Percentiles rank a stretch among this genome's conserved stretches.
phyloP scores from a whole-genome alignment of 2,113 vertebrate species.

The Apodemus speciosus region DNA sequence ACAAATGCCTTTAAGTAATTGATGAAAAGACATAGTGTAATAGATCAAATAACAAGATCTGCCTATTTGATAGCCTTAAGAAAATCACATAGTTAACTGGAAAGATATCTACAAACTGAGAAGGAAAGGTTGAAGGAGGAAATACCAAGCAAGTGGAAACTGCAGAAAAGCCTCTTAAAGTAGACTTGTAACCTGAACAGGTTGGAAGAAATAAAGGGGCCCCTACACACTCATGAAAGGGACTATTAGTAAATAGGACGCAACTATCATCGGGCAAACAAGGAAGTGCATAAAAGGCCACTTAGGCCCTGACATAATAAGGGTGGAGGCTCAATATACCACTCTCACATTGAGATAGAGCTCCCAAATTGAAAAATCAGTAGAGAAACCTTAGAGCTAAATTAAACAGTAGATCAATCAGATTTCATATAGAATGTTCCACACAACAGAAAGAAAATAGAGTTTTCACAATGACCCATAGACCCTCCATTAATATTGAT shows the following conservation, averaged over 20 bases:
- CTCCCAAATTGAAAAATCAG: background rate
- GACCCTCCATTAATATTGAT: background rate
- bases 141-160: background rate
- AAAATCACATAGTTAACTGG: background rate
- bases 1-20: background rate
- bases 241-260: background rate
- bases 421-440: background rate
- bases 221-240: background rate
- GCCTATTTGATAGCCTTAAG: background rate
- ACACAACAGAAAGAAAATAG: background rate
- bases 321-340: background rate
- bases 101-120: background rate
- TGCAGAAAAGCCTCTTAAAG: background rate
- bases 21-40: background rate
- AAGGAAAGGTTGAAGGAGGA: background rate
- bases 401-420: background rate
- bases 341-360: background rate
- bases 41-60: background rate
- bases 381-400: background rate
- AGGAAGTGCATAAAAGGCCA: background rate
- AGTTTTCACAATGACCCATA: background rate
- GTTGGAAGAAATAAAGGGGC: too few relatives aligned
- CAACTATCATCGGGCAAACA: background rate
- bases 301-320: background rate
- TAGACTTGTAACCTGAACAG: background rate